phyloP scores from a whole-genome alignment of 2,888 invertebrate species.

The Ryuthela nishihirai region DNA sequence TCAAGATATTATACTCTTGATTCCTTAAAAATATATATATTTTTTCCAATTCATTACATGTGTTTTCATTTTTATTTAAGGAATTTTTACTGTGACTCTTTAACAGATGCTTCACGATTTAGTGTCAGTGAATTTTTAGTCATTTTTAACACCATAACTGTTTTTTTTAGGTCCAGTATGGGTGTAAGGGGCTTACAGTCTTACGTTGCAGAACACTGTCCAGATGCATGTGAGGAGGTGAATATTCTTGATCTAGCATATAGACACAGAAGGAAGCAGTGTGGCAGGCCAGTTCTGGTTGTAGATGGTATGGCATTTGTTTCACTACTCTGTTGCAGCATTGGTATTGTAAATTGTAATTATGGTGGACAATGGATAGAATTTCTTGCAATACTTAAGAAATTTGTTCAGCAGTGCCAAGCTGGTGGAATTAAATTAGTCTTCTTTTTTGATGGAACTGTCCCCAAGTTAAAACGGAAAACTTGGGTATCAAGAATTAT shows the following conservation, averaged over 20 bases:
- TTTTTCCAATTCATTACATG: too few species aligned
- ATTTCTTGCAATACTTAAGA: slow-evolving; percentile 41
- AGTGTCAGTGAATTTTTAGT: too few species aligned
- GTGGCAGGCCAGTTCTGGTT: slow-evolving; percentile 43
- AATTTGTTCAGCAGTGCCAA: slow-evolving; percentile 44
- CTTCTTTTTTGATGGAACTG: slow-evolving; percentile 47
- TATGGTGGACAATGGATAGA: slow-evolving; percentile 47
- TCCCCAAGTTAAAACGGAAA: slow-evolving; percentile 43
- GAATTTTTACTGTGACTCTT: too few species aligned
- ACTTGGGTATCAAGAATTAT: slow-evolving; percentile 45
- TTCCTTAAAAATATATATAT: too few species aligned
- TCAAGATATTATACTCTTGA: too few species aligned
- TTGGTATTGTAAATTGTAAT: slow-evolving; percentile 41
- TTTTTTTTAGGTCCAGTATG: too few species aligned
- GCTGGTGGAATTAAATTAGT: slow-evolving; percentile 44
- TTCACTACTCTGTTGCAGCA: too few species aligned
- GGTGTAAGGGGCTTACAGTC: slow-evolving; percentile 46
- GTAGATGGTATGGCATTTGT: slow-evolving; percentile 46
- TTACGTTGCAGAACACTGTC: slow-evolving; percentile 44
- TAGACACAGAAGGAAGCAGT: slow-evolving; percentile 36
- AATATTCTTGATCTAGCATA: slow-evolving; percentile 42
- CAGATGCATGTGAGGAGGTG: slow-evolving; percentile 42
- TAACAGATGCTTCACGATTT: too few species aligned
- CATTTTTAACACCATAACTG: too few species aligned
- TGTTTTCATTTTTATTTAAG: too few species aligned